These are phyloP conservation scores for Erythrocercus mccallii DNA, from an alignment of 2,113 vertebrate species.

Conservation along the genomic window DNA sequence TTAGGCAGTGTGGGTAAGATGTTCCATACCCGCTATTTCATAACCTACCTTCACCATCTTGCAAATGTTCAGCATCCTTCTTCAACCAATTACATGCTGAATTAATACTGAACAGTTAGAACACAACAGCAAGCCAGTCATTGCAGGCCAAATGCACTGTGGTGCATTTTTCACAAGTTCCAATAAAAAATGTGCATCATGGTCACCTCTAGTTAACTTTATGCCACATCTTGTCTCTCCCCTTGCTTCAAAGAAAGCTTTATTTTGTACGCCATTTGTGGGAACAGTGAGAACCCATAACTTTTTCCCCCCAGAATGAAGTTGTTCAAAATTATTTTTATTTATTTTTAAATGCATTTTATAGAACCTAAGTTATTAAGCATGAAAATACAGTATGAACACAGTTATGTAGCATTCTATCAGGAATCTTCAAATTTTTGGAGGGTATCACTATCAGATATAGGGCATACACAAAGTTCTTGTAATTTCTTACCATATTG, in stretches of 20 bases:
- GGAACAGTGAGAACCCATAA: background rate
- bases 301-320: background rate
- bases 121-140: background rate
- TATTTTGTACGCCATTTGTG: background rate
- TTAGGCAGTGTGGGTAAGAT: background rate
- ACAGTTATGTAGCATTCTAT: background rate
- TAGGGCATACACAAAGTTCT: background rate
- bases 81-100: background rate
- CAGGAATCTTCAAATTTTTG: background rate
- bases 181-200: background rate
- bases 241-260: background rate
- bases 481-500: background rate
- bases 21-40: background rate
- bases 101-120: background rate
- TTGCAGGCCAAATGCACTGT: background rate
- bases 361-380: background rate
- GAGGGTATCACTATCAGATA: background rate
- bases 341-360: background rate
- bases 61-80: background rate
- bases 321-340: background rate
- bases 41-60: background rate
- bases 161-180: background rate
- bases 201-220: background rate
- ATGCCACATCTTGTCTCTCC: background rate
- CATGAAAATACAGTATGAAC: background rate